Evolutionary conservation across 2,888 invertebrate genomes (phyloP).

Genomic region (Hypercompe scribonia): DNA sequence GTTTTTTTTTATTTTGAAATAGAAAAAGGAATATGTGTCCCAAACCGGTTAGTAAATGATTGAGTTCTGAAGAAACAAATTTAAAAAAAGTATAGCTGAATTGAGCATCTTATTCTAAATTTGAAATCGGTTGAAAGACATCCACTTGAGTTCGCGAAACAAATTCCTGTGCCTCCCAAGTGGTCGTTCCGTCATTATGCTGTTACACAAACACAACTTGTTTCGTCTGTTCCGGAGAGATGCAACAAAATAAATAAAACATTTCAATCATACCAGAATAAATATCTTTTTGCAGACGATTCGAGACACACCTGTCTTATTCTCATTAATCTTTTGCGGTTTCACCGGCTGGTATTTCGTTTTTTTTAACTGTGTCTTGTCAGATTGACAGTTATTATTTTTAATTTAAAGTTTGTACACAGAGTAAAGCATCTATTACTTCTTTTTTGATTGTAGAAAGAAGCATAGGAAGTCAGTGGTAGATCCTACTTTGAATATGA

Average conservation of each 20-base stretch:
- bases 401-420: background rate
- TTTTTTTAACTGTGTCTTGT: background rate
- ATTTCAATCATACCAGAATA: conserved; percentile 40
- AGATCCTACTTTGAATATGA: too few species aligned
- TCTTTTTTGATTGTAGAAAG: background rate
- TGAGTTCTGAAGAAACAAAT: too few species aligned
- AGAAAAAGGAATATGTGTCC: too few species aligned
- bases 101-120: too few species aligned
- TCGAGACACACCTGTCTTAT: conserved; percentile 48
- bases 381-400: conserved; percentile 1
- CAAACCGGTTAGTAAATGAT: too few species aligned
- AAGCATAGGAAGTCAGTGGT: background rate
- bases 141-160: background rate
- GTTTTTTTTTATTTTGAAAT: too few species aligned
- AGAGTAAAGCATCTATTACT: background rate
- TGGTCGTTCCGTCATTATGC: conserved; percentile 7
- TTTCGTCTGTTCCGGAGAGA: conserved; percentile 26
- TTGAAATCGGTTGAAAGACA: background rate
- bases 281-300: conserved; percentile 36
- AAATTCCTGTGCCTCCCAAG: conserved; percentile 16
- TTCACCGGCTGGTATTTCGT: conserved; percentile 26
- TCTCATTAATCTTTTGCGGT: conserved; percentile 42
- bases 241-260: conserved; percentile 46
- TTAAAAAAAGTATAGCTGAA: too few species aligned
- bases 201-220: conserved; percentile 17